Base-by-base conservation (phyloP, 2,113 vertebrate species). In the Monarcha castaneiventris region DNA sequence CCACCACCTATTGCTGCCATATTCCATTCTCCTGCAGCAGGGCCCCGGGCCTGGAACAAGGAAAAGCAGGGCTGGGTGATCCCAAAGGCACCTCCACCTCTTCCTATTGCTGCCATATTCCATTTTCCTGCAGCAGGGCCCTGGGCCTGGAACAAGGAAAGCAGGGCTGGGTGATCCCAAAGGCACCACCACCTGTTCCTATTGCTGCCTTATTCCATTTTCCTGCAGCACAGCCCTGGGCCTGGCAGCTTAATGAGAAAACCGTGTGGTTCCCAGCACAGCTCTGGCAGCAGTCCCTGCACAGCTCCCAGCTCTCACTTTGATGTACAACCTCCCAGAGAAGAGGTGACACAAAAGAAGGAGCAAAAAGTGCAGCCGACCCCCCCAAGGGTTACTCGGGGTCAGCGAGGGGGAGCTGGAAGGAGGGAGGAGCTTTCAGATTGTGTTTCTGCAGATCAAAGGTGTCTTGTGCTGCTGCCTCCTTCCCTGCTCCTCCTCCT, bases 391-490 rank as follows among this genome's bases (percentile, higher is more conserved):
- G 92, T 90, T 78, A 71, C 49, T 7, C 16, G 13, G 90, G 95
- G 88, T 81, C 93, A 92, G 52, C 0, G 52, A 61, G 87, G 92
- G 64, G 44, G 51, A 86, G 89, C 46, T 87, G 62, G 6, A 16
- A 22, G 77, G 66, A 89, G 83, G 77, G 66, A 89, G 83, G 74
- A 80, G 67, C 55, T 75, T 63, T 63, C 78, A 41, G 49, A 10
- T 15, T 71, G 51, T 18, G 18, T 92, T 96, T 96, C 72, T 78
- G 33, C 74, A 72, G 66, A 93, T 93, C 94, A 96, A 78, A 91
- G 71, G 84, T 49, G 61, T 27, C 67, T 66, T 39, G 54, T 43
- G 21, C 59, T 69, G 35, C 69, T 62, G 63, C 43, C 67, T 73
- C 71, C 30, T 33, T 46, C 21, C 41, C 76, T 48, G 64, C 49